phyloP scores from a whole-genome alignment of 2,888 invertebrate species.

The Leucophenga maculata region DNA sequence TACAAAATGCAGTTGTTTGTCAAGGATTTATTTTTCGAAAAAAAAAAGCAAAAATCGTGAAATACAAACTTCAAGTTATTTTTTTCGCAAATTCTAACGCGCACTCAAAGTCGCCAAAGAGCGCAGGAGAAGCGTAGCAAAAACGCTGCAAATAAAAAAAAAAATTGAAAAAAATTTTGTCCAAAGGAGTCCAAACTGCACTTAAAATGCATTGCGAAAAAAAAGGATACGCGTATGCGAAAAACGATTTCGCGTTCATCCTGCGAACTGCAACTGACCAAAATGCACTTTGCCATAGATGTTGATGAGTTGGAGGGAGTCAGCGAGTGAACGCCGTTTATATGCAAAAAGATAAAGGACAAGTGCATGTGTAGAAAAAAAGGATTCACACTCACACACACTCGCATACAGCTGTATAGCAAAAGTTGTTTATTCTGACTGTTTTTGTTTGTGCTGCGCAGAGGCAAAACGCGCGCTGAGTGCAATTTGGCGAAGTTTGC shows the following conservation, averaged over 20 bases:
- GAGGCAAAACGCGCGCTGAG: slow-evolving; percentile 56
- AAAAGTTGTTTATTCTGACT: slow-evolving; percentile 55
- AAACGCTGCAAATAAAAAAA: slow-evolving; percentile 4
- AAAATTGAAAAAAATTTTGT: slow-evolving; percentile 30
- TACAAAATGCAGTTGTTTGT: slow-evolving; percentile 7
- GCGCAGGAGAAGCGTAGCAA: slow-evolving; percentile 27
- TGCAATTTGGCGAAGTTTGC: slow-evolving; percentile 58
- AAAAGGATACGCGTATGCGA: slow-evolving; percentile 38
- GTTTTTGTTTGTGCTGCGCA: slow-evolving; percentile 35
- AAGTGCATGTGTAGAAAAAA: slow-evolving; percentile 48
- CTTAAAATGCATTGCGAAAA: slow-evolving; percentile 63
- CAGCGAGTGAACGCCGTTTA: slow-evolving; percentile 50
- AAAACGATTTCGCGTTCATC: slow-evolving; percentile 35
- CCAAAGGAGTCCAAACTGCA: slow-evolving; percentile 54
- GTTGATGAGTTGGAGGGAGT: slow-evolving; percentile 6
- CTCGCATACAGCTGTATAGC: slow-evolving; percentile 27
- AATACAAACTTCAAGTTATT: slow-evolving; percentile 33
- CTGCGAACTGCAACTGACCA: slow-evolving; percentile 55
- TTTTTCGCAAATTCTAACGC: slow-evolving; percentile 63
- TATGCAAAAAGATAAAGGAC: slow-evolving; percentile 62
- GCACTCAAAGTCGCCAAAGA: slow-evolving; percentile 60
- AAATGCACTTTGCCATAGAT: slow-evolving; percentile 57
- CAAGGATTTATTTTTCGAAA: slow-evolving; percentile 10
- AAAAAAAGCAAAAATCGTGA: background rate
- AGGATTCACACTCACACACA: slow-evolving; percentile 41